Evolutionary conservation across 2,797 vertebrate genomes (phyloP).

Genomic region (Tarsius wallacei): DNA sequence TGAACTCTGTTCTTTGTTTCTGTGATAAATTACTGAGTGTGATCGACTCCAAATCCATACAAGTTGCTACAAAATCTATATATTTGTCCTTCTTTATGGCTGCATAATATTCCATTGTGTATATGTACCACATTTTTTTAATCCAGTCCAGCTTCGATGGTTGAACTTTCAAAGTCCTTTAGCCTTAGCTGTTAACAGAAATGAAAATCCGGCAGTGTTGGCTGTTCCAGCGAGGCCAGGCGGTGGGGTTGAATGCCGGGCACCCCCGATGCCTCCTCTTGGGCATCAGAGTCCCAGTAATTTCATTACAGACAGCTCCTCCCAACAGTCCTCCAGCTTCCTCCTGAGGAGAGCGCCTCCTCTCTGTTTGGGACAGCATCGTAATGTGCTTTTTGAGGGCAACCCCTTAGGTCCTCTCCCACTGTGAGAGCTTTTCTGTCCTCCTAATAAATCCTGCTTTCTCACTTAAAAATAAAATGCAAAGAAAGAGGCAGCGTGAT

Average conservation of each 20-base stretch:
- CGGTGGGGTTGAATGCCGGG: neutral
- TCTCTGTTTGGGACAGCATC: constrained; percentile 76
- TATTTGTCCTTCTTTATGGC: no score
- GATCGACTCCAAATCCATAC: no score
- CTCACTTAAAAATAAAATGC: no score
- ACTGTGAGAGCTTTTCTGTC: no score
- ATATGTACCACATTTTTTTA: no score
- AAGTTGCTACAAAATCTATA: no score
- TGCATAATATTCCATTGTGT: no score
- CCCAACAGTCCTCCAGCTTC: constrained; percentile 67
- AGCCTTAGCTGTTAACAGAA: constrained; percentile 35
- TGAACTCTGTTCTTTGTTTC: no score
- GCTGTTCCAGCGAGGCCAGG: neutral
- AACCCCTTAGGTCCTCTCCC: no score
- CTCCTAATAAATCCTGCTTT: no score
- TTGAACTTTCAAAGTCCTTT: neutral
- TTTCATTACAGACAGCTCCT: constrained; percentile 64
- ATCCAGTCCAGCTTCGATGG: no score
- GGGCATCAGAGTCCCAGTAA: constrained; percentile 29
- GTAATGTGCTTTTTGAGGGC: constrained; percentile 48
- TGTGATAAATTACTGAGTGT: no score
- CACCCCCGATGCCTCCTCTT: constrained; percentile 17
- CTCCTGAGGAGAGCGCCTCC: constrained; percentile 68
- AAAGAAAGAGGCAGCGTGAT: constrained; percentile 68
- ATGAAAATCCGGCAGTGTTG: neutral